Evolutionary conservation across 2,797 vertebrate species (phyloP), one percentile per base, ranked within the genome.

Genomic region (Ctenosaura bakeri): DNA sequence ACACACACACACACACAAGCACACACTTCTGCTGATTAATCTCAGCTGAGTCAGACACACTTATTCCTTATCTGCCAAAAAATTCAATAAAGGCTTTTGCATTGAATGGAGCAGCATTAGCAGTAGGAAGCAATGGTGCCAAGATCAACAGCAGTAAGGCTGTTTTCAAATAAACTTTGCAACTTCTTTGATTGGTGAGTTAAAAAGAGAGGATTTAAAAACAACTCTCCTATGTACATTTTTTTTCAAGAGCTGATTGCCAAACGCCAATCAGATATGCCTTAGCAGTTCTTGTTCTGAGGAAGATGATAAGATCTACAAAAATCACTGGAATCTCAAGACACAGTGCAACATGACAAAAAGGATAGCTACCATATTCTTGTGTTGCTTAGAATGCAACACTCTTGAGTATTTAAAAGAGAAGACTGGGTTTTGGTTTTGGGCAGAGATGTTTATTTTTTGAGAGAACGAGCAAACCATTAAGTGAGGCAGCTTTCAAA

Each of bases 401-500:
- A 59, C 38, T 16, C 1, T 74, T 74, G 4, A 12, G 13, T 6
- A 32, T 82, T 77, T 24, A 14, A 42, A 76, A 59, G 22, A n/a
- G 26, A 52, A 62, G 52, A 3, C 20, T 85, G 29, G 10, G 10
- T 54, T 79, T 80, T 52, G 32, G 22, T 38, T 50, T 8, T 26
- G 32, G 22, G 42, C 42, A 46, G 29, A 1, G 24, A 29, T 80
- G 54, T 80, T 79, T 89, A 26, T 85, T 69, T 56, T 71, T 42
- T 18, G 10, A 77, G 32, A n/a, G 35, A 89, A 76, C 9, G 29
- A 78, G 24, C 62, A 54, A 89, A 52, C 4, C 16, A 2, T 74
- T 54, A 66, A 87, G n/a, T n/a, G 29, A 26, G 26, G 35, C 32
- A 87, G 76, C 50, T 88, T 85, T 85, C 54, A 90, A 82, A 87